phyloP scores from a whole-genome alignment of 2,113 vertebrate species.

The Nestor notabilis region DNA sequence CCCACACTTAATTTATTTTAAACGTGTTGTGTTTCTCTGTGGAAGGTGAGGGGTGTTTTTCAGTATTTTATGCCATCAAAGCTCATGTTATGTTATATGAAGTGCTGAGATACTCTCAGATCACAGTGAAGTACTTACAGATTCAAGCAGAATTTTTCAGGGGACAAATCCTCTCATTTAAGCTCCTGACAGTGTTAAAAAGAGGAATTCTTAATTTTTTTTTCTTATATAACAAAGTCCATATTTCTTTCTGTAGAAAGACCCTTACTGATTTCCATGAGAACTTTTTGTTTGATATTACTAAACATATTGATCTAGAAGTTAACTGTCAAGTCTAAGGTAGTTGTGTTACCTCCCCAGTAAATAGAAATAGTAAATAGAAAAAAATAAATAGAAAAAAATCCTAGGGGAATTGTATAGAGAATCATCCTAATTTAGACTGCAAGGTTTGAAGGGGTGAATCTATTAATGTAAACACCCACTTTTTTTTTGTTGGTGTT shows the following conservation, averaged over 20 bases:
- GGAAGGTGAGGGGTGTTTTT: background rate
- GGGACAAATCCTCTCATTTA: background rate
- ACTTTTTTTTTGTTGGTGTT: background rate
- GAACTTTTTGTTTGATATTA: background rate
- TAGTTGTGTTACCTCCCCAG: background rate
- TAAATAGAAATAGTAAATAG: background rate
- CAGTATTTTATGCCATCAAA: background rate
- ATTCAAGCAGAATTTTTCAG: background rate
- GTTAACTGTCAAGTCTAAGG: background rate
- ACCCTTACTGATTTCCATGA: background rate
- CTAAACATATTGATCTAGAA: background rate
- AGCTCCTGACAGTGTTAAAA: background rate
- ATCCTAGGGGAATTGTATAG: background rate
- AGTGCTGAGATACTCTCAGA: background rate
- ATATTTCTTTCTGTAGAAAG: background rate
- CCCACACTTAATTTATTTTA: conserved; percentile 39
- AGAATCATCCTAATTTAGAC: background rate
- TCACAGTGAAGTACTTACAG: background rate
- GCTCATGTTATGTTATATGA: background rate
- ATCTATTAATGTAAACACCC: background rate
- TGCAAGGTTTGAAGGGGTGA: background rate
- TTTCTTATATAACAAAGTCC: background rate
- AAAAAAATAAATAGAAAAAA: background rate
- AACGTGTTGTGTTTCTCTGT: background rate
- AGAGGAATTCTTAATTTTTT: background rate